These are phyloP conservation scores for Cataglyphis altisquamis DNA, from an alignment of 2,888 invertebrate species.

Conservation along the genomic window DNA sequence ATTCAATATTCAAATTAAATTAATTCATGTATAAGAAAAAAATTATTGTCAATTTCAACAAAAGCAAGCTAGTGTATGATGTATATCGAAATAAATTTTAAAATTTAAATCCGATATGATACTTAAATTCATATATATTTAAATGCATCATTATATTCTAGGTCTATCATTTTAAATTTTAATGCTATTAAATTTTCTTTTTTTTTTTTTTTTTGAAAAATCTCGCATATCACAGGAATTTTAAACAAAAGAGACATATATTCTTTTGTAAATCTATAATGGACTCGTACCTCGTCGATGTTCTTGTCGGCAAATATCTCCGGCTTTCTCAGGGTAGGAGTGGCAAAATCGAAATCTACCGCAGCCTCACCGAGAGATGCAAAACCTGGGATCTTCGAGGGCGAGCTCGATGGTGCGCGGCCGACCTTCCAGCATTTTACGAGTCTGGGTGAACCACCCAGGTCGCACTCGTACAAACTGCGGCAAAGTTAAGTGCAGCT, in stretches of 20 bases:
- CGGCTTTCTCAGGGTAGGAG: conserved; percentile 84
- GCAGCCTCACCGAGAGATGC: conserved; percentile 93
- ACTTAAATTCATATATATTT: neutral
- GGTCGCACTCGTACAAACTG: conserved; percentile 85
- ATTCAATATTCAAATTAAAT: conserved; percentile 3
- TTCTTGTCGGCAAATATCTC: conserved; percentile 62
- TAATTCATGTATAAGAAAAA: neutral
- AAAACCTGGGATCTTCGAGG: conserved; percentile 84
- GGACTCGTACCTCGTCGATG: conserved; percentile 60
- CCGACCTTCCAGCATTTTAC: conserved; percentile 87
- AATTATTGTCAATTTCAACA: neutral
- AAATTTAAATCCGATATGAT: neutral
- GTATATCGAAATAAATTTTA: neutral
- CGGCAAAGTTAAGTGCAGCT: conserved; percentile 52
- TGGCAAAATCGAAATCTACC: conserved; percentile 94
- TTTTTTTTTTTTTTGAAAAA: neutral
- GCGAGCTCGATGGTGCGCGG: conserved; percentile 82
- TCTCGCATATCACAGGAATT: neutral
- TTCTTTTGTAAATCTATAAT: neutral
- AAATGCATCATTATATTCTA: neutral
- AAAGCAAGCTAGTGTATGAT: neutral
- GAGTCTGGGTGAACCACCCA: conserved; percentile 83
- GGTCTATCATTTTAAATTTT: neutral
- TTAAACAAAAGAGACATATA: neutral
- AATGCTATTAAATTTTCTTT: neutral